phyloP scores from a whole-genome alignment of 2,113 vertebrate genomes.

The Rhodinocichla rosea region DNA sequence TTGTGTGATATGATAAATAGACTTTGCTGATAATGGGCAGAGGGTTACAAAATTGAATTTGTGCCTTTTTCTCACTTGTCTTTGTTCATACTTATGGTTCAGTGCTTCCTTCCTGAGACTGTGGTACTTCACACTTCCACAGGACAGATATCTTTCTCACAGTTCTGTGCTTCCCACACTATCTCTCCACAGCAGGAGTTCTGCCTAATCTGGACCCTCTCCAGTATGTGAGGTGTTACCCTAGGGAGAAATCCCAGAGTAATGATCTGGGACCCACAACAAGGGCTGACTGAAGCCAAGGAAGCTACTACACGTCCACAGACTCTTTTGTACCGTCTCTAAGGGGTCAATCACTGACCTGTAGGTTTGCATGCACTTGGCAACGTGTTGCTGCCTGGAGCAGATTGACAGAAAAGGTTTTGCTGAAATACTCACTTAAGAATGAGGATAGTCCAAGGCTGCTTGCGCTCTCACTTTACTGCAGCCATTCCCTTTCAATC shows the following conservation, averaged over 20 bases:
- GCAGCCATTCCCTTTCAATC: background rate
- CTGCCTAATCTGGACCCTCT: background rate
- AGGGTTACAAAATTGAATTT: background rate
- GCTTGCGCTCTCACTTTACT: background rate
- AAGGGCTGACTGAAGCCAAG: background rate
- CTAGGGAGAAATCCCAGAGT: background rate
- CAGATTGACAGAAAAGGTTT: background rate
- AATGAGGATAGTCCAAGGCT: background rate
- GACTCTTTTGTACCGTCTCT: background rate
- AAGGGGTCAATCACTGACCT: background rate
- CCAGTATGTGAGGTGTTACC: background rate
- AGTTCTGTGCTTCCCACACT: background rate
- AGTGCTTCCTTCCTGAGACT: background rate
- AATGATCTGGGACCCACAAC: background rate
- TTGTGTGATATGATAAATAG: background rate
- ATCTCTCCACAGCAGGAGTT: background rate
- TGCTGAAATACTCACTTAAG: background rate
- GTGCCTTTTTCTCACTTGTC: background rate
- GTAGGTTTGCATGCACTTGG: background rate
- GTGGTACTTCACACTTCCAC: background rate
- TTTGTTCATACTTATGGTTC: background rate
- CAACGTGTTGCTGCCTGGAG: background rate
- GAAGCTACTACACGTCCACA: fast-evolving
- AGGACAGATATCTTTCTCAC: background rate
- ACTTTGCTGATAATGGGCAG: background rate